Percentiles rank a stretch among this genome's conserved stretches.
These are phyloP conservation scores for Spea hammondii DNA, from an alignment of 2,797 vertebrate species.

Conservation along the genomic window DNA sequence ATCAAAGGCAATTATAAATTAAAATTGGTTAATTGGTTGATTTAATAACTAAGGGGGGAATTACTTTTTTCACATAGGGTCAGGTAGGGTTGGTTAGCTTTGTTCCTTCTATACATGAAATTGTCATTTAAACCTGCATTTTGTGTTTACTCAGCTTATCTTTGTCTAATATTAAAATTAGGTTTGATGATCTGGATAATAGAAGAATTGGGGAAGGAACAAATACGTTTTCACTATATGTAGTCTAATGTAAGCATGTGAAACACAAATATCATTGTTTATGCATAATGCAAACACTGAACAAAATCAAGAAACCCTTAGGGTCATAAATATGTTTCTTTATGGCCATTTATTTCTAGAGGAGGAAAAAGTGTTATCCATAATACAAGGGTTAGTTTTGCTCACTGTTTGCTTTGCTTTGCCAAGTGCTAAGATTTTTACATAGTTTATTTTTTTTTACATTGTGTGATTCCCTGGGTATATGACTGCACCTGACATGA, in stretches of 20 bases:
- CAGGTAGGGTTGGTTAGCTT: too few relatives aligned
- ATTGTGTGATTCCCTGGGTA: background rate
- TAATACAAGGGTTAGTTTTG: background rate
- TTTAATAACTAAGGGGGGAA: too few relatives aligned
- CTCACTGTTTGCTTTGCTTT: slow-evolving; percentile 4
- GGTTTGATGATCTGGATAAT: too few relatives aligned
- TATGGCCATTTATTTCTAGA: background rate
- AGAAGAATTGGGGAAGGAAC: too few relatives aligned
- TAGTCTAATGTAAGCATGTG: background rate
- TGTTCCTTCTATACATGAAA: too few relatives aligned
- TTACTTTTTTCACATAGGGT: too few relatives aligned
- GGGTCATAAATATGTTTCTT: background rate
- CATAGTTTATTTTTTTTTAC: slow-evolving; percentile 3
- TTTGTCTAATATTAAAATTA: too few relatives aligned
- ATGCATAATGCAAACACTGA: background rate
- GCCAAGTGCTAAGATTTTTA: background rate
- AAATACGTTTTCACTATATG: background rate
- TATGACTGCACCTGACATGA: slow-evolving; percentile 4
- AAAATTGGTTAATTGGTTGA: too few relatives aligned
- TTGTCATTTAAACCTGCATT: too few relatives aligned
- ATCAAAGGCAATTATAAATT: too few relatives aligned
- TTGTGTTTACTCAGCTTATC: too few relatives aligned
- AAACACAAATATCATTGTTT: background rate
- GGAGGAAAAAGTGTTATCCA: background rate
- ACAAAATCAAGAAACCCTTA: background rate